These are phyloP conservation scores for Rynchops niger DNA, from an alignment of 2,113 vertebrate genomes.

Conservation along the genomic window DNA sequence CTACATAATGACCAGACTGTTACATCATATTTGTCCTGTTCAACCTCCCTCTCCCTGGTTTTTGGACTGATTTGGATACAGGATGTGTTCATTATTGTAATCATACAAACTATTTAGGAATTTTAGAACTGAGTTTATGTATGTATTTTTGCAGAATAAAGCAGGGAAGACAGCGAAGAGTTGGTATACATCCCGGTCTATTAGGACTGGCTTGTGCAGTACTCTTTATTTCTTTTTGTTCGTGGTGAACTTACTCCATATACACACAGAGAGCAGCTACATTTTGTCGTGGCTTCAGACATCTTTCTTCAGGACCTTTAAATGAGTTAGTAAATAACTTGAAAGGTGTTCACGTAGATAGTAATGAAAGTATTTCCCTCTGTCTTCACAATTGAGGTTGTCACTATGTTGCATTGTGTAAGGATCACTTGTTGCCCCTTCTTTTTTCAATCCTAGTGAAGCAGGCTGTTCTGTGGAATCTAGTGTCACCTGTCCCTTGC, in stretches of 20 bases:
- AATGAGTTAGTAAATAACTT: background rate
- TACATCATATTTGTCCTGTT: background rate
- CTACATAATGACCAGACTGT: background rate
- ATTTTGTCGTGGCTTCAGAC: background rate
- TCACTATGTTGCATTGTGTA: background rate
- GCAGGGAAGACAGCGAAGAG: background rate
- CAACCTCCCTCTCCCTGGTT: rapidly evolving
- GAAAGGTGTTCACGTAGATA: background rate
- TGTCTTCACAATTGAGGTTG: background rate
- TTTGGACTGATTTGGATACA: background rate
- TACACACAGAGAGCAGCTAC: background rate
- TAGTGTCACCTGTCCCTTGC: background rate
- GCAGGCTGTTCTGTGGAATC: background rate
- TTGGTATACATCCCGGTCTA: background rate
- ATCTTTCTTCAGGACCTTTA: background rate
- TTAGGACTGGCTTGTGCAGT: background rate
- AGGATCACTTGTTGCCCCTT: background rate
- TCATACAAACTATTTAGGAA: background rate
- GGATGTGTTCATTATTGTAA: background rate
- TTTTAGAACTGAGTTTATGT: background rate
- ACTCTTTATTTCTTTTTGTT: background rate
- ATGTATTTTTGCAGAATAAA: background rate
- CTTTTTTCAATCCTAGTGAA: background rate
- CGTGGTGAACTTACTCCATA: background rate
- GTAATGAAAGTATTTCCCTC: background rate